Base-by-base conservation (phyloP, 2,113 vertebrate species). In the Tetrax tetrax region DNA sequence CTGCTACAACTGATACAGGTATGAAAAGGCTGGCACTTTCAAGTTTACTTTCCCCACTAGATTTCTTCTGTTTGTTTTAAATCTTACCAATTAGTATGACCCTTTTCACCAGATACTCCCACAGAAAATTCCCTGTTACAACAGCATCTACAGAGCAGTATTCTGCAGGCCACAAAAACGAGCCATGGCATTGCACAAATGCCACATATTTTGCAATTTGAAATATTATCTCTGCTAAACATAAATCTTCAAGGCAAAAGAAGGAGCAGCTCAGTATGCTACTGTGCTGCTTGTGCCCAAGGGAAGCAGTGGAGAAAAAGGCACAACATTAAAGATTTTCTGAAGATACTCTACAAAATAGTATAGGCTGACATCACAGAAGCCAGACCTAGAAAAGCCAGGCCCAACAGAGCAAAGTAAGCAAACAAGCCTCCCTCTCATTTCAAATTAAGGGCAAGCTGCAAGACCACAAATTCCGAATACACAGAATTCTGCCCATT, bases 151-250 rank as follows among this genome's bases (percentile, higher is more conserved):
- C 38, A 45, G 43, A 43, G 75, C 45, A 87, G n/a, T 93, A 66
- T 87, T 93, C 72, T 87, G 47, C 81, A 92, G 77, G 81, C 77
- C 94, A 96, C 92, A 96, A 87, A 94, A 96, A 95, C 92, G 89
- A 93, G 47, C 61, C 56, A 45, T 53, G 57, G 79, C 93, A 89
- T 85, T 94, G 92, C 12, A 19, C 91, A 86, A 96, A 96, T 91
- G 88, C 91, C 72, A 88, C 38, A 18, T 87, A 84, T 93, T 95
- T 96, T 92, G 87, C 74, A 96, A 91, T 59, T 50, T 88, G 54
- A 90, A 84, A 80, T 59, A 88, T 76, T 2, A 10, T 37, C 66
- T 92, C 84, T 90, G 50, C 35, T 76, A 68, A 92, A 78, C 53
- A 93, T 56, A 59, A 70, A 86, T 81, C 77, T 90, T 91, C 4